Evolutionary conservation across 2,888 invertebrate species (phyloP).

Genomic region (Cosmia pyralina): DNA sequence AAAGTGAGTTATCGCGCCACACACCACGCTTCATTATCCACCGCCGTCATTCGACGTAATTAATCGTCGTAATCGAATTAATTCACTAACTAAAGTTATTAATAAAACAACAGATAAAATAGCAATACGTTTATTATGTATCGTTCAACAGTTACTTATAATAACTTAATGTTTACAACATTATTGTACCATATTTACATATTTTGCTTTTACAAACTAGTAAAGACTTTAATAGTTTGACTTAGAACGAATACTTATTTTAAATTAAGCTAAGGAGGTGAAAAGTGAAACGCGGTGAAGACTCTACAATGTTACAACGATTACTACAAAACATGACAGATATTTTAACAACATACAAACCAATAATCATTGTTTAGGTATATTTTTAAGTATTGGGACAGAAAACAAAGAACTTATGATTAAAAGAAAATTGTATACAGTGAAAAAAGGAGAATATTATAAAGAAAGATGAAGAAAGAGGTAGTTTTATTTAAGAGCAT

Average conservation of each 20-base stretch:
- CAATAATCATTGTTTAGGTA: neutral
- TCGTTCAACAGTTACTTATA: slow-evolving; percentile 58
- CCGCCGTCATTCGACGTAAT: slow-evolving; percentile 52
- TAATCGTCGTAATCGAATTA: slow-evolving; percentile 58
- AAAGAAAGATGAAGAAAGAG: slow-evolving; percentile 43
- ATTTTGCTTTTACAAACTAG: slow-evolving; percentile 49
- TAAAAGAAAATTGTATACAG: neutral
- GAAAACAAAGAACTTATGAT: neutral
- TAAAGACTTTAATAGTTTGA: slow-evolving; percentile 62
- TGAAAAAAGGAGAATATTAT: slow-evolving; percentile 13
- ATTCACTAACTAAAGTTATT: slow-evolving; percentile 63
- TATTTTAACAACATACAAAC: neutral
- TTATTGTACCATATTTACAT: slow-evolving; percentile 62
- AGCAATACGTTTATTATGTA: slow-evolving; percentile 68
- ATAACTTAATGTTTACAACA: slow-evolving; percentile 60
- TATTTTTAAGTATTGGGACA: neutral
- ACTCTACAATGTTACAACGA: slow-evolving; percentile 4
- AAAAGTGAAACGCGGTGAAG: neutral
- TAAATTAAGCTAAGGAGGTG: slow-evolving; percentile 32
- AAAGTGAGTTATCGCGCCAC: slow-evolving; percentile 17
- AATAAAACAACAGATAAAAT: slow-evolving; percentile 72
- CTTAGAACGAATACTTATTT: slow-evolving; percentile 65
- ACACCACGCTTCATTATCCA: slow-evolving; percentile 26
- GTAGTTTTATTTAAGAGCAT: slow-evolving; percentile 50
- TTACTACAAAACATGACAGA: neutral